A percentile compares a stretch with the other conserved stretches of the same genome.
Evolutionary conservation across 1,140 invertebrate genomes (phyloP).

Genomic region (Cotesia typhae): DNA sequence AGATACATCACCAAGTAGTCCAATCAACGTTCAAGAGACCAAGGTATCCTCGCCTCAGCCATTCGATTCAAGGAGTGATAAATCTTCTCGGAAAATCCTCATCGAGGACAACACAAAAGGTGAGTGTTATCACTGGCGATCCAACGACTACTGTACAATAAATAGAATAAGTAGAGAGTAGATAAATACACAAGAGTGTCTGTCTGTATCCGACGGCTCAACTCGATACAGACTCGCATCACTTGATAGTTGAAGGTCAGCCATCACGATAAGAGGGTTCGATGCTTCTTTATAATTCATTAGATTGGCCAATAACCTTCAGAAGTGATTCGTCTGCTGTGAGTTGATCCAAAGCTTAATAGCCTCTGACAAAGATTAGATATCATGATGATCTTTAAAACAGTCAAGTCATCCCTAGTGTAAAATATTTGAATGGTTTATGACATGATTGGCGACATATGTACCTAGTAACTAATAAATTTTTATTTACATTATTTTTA

Average conservation of each 20-base stretch:
- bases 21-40: conserved; percentile 44
- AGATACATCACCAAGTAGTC: conserved; percentile 44
- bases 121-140: conserved; percentile 17
- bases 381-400: conserved; percentile 12
- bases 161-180: not conserved
- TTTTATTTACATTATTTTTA: no score
- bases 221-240: no score
- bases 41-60: conserved; percentile 38
- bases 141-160: not conserved
- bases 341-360: conserved; percentile 19
- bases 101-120: conserved; percentile 23
- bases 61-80: conserved; percentile 39
- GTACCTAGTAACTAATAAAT: no score
- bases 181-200: no score
- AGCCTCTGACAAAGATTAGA: conserved; percentile 22
- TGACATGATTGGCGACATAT: no score
- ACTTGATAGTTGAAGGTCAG: conserved; percentile 40
- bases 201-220: conserved; percentile 18
- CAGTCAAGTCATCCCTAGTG: conserved; percentile 25
- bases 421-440: not conserved
- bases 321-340: conserved; percentile 50
- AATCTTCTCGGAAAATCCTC: conserved; percentile 9
- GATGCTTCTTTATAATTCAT: conserved; percentile 57
- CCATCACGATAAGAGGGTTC: conserved; percentile 42
- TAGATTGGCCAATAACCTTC: conserved; percentile 56